A percentile compares a stretch with the other conserved stretches of the same genome.
Evolutionary conservation across 2,797 vertebrate species (phyloP).

Genomic region (Artibeus lituratus): DNA sequence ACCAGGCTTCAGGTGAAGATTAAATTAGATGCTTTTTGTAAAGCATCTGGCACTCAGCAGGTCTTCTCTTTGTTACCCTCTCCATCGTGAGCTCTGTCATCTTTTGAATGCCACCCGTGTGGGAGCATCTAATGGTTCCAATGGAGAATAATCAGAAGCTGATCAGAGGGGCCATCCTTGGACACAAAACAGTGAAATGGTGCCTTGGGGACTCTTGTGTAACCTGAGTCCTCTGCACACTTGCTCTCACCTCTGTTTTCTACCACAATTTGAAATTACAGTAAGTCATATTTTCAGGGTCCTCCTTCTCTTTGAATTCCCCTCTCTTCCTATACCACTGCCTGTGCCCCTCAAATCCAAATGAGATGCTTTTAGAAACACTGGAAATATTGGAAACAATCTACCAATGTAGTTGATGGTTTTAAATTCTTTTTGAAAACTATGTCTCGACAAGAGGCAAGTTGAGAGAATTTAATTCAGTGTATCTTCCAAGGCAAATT

Average conservation of each 20-base stretch:
- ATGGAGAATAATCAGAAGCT: background rate
- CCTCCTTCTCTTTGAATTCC: background rate
- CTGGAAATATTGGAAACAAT: background rate
- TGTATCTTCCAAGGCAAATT: background rate
- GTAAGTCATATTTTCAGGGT: background rate
- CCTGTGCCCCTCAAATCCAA: background rate
- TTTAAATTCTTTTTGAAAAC: background rate
- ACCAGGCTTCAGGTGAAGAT: background rate
- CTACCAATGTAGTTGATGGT: background rate
- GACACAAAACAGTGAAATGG: background rate
- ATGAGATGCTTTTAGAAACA: background rate
- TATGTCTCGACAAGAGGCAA: background rate
- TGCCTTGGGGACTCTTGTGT: background rate
- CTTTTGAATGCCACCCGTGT: background rate
- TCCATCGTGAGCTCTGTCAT: background rate
- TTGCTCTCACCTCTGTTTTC: background rate
- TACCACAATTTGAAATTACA: background rate
- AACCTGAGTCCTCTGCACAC: background rate
- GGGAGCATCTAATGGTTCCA: background rate
- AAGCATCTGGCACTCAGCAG: background rate
- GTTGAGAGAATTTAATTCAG: background rate
- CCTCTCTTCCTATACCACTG: background rate
- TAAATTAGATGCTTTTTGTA: background rate
- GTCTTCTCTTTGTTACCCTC: background rate
- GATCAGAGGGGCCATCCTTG: background rate